Evolutionary conservation across 2,888 invertebrate species (phyloP), one percentile per base, ranked within the genome.

Genomic region (Idaea dimidiata): DNA sequence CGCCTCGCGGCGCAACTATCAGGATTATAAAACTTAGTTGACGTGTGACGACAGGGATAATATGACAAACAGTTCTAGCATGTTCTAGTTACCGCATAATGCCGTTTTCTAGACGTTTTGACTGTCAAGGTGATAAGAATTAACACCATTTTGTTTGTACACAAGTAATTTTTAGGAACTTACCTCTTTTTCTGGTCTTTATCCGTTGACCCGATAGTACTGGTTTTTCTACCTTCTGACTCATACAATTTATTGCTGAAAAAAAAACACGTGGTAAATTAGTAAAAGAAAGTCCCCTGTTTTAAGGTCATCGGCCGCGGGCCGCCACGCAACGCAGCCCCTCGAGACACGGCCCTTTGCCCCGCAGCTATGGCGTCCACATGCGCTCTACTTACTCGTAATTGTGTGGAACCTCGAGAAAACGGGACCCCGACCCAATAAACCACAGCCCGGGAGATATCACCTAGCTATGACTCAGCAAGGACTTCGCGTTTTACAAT

Each of bases 161-260:
- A 69, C 65, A 66, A 60, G 33, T 54, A 58, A 66, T 67, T 73
- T 73, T 63, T 67, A 70, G 70, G 31, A 17, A 68, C 93, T 93
- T 93, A 98, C 98, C 98, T 98, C 99, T 98, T 97, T 99, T 99
- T 96, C 99, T 97, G 97, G 99, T 98, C 97, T 99, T 99, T 96
- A 99, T 98, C 95, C 99, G 98, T 96, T 98, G 98, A 97, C 99
- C 99, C 96, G 98, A 98, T 96, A 99, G 95, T 96, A 98, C 97
- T 96, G 99, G 99, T 97, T 98, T 98, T 98, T 99, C 98, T 96
- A 96, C 97, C 97, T 99, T 99, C 95, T 98, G 98, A 99, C 98
- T 99, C 99, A 99, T 99, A 98, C 98, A 98, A 98, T 95, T 95
- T 95, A 95, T 95, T 95, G 95, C 96, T 96, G 94, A 74, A 95